phyloP scores from a whole-genome alignment of 2,113 vertebrate species.

The Pholis gunnellus region DNA sequence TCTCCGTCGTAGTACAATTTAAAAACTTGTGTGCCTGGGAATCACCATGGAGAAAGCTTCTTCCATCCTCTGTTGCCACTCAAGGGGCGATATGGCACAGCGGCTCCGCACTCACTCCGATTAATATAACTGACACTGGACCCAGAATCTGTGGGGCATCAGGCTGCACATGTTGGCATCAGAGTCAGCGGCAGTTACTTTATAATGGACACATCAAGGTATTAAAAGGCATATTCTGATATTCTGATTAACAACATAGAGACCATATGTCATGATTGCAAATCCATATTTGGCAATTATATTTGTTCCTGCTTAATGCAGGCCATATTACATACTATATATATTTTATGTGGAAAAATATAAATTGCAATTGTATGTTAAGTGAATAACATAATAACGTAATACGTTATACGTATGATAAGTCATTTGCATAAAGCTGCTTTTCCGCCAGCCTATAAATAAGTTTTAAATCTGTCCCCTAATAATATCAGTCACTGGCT shows the following conservation, averaged over 20 bases:
- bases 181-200: neutral
- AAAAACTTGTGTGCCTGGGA: constrained; percentile 67
- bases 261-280: neutral
- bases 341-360: neutral
- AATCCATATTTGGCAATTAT: neutral
- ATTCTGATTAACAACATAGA: neutral
- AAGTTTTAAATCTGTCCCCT: constrained; percentile 69
- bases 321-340: neutral
- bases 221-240: neutral
- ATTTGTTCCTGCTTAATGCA: neutral
- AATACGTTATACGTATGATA: neutral
- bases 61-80: constrained; percentile 59
- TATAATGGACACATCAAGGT: neutral
- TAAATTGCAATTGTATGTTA: neutral
- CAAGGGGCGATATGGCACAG: neutral
- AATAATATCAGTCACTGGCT: constrained; percentile 78
- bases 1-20: constrained; percentile 67
- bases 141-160: neutral
- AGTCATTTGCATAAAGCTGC: constrained; percentile 43
- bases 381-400: neutral
- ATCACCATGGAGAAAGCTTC: constrained; percentile 73
- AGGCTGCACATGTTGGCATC: constrained; percentile 10
- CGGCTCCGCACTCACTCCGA: neutral
- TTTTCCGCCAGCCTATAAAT: constrained; percentile 77
- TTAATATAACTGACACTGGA: neutral